Conservation (phyloP, 2,797 vertebrate genomes). For the Cacajao melanocephalus region DNA sequence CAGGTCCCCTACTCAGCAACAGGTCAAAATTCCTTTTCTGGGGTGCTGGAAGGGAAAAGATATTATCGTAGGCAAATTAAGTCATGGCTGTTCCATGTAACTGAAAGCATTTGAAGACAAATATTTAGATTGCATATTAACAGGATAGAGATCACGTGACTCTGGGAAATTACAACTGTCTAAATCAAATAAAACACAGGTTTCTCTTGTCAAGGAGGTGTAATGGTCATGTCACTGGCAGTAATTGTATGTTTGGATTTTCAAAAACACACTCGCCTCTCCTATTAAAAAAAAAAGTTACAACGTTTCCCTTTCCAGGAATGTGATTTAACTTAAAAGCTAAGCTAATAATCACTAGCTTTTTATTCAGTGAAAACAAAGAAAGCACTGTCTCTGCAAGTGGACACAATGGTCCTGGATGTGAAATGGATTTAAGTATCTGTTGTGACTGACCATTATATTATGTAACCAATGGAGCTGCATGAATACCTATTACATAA, state of each 20-base stretch:
- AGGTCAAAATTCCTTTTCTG: neutral
- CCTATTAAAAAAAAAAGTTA: neutral
- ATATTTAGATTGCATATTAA: constrained; percentile 46
- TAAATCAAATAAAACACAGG: constrained; percentile 45
- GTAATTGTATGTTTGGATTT: constrained; percentile 46
- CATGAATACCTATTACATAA: constrained; percentile 68
- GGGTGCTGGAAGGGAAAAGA: neutral
- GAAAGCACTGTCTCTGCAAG: constrained; percentile 70
- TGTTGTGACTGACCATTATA: constrained; percentile 67
- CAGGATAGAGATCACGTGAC: neutral
- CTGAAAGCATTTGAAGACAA: constrained; percentile 3
- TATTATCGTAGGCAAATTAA: neutral
- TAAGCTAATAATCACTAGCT: constrained; percentile 75
- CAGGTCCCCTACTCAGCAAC: neutral
- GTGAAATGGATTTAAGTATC: constrained; percentile 72
- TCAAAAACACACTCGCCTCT: constrained; percentile 55
- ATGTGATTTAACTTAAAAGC: constrained; percentile 73
- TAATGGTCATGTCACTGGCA: constrained; percentile 18
- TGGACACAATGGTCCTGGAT: constrained; percentile 66
- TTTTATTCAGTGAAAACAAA: constrained; percentile 72
- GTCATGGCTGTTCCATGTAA: neutral
- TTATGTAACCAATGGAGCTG: constrained; percentile 61
- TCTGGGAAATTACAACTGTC: constrained; percentile 43
- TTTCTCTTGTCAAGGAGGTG: constrained; percentile 32
- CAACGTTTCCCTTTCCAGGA: constrained; percentile 74